Evolutionary conservation across 2,113 vertebrate species (phyloP).

Genomic region (Lonchura striata): DNA sequence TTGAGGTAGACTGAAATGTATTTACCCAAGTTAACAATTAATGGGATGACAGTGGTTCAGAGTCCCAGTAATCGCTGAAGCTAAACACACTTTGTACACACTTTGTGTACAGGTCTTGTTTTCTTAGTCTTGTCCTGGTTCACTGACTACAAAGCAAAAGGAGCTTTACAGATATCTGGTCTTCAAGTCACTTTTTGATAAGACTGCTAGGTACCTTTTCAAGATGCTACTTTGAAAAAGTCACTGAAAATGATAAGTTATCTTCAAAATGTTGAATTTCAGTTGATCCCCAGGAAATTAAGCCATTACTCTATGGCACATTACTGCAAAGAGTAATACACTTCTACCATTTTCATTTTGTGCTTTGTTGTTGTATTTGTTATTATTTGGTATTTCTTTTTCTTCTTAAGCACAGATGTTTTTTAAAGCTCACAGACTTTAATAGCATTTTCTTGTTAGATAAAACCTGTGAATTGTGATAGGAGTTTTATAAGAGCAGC

Average conservation of each 20-base stretch:
- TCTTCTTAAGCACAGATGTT: neutral
- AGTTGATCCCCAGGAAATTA: constrained; percentile 10
- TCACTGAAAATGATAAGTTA: neutral
- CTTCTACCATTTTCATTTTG: neutral
- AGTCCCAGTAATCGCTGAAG: constrained; percentile 52
- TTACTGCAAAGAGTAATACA: neutral
- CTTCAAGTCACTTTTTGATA: neutral
- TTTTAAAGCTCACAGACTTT: neutral
- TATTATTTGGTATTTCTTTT: neutral
- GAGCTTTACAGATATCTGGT: neutral
- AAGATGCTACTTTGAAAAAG: neutral
- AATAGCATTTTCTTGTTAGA: neutral
- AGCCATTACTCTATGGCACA: neutral
- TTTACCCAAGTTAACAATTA: constrained; percentile 68
- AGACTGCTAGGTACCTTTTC: neutral
- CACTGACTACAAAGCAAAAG: neutral
- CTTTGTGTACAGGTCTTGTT: neutral
- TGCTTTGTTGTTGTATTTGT: neutral
- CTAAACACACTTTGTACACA: neutral
- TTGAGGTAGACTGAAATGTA: neutral
- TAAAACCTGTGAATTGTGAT: neutral
- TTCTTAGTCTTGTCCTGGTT: neutral
- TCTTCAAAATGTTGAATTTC: constrained; percentile 15
- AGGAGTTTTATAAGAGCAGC: neutral
- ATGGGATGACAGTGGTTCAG: constrained; percentile 28